Conservation (phyloP, 2,888 invertebrate species). For the Sinotaia quadrata region DNA sequence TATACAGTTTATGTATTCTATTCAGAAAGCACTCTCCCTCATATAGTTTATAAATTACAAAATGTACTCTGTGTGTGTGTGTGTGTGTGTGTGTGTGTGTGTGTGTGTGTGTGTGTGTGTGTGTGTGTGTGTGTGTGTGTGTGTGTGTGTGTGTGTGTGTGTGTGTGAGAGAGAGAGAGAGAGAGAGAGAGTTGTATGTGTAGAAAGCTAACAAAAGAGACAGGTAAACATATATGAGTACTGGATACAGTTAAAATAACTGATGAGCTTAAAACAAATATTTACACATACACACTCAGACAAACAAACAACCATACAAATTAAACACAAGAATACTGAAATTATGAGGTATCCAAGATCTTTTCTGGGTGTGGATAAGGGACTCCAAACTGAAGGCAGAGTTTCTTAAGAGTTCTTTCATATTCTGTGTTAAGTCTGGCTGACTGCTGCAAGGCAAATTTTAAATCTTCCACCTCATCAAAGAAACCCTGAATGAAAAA, state of each 20-base stretch:
- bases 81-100: slow-evolving; percentile 3
- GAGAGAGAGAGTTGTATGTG: not conserved
- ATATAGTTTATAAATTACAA: not conserved
- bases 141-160: slow-evolving; percentile 8
- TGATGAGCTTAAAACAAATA: too few relatives aligned
- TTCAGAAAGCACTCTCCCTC: not conserved
- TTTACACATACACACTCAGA: not conserved
- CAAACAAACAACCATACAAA: not conserved
- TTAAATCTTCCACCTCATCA: slow-evolving; percentile 67
- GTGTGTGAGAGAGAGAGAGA: slow-evolving; percentile 7
- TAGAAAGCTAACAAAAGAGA: not conserved
- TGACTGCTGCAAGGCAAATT: slow-evolving; percentile 63
- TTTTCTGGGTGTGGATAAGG: slow-evolving; percentile 53
- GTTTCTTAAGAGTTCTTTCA: slow-evolving; percentile 56
- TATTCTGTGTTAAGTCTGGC: slow-evolving; percentile 61
- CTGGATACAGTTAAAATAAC: too few relatives aligned
- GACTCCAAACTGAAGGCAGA: slow-evolving; percentile 59
- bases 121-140: slow-evolving; percentile 10
- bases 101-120: slow-evolving; percentile 6
- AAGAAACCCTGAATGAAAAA: slow-evolving; percentile 62
- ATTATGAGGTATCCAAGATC: not conserved
- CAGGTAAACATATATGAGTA: not conserved
- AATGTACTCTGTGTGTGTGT: not conserved
- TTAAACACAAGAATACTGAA: not conserved
- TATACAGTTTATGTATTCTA: too few relatives aligned